Percentiles rank a stretch among this genome's conserved stretches.
These are phyloP conservation scores for Idaea biselata DNA, from an alignment of 2,888 invertebrate genomes.

Conservation along the genomic window DNA sequence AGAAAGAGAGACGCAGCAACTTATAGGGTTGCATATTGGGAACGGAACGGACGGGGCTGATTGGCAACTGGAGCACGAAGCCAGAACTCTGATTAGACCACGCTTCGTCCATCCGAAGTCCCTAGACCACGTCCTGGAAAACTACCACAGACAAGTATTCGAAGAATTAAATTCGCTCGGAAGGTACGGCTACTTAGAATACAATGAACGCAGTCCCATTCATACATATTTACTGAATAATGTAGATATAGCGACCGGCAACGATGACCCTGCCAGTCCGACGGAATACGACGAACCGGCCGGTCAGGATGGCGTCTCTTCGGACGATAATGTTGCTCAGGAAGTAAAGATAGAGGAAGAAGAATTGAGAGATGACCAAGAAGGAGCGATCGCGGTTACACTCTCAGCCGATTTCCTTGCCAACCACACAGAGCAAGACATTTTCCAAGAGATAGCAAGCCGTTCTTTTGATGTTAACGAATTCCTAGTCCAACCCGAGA, in stretches of 20 bases:
- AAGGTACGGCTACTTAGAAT: conserved; percentile 56
- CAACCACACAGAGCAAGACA: conserved; percentile 61
- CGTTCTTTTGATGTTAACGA: conserved; percentile 74
- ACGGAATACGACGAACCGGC: conserved; percentile 46
- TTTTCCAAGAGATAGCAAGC: conserved; percentile 65
- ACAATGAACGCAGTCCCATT: conserved; percentile 70
- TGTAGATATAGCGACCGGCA: conserved; percentile 71
- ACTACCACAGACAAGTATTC: conserved; percentile 86
- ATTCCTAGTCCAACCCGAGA: conserved; percentile 60
- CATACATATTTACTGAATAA: conserved; percentile 77
- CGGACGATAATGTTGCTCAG: conserved; percentile 72
- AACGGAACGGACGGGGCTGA: conserved; percentile 87
- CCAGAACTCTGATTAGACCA: conserved; percentile 79
- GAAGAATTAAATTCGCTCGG: conserved; percentile 87
- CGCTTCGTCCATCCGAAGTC: conserved; percentile 86
- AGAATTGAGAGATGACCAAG: conserved; percentile 37
- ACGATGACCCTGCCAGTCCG: conserved; percentile 62
- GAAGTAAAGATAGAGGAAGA: conserved; percentile 72
- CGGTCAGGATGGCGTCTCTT: conserved; percentile 60
- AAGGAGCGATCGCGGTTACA: conserved; percentile 43
- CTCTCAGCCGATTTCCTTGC: conserved; percentile 61
- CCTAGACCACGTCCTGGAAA: conserved; percentile 84
- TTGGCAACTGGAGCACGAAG: conserved; percentile 82
- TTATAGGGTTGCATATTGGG: conserved; percentile 80
- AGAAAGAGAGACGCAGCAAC: conserved; percentile 76